Conservation (phyloP, 2,797 vertebrate species). For the Anguilla obscura region DNA sequence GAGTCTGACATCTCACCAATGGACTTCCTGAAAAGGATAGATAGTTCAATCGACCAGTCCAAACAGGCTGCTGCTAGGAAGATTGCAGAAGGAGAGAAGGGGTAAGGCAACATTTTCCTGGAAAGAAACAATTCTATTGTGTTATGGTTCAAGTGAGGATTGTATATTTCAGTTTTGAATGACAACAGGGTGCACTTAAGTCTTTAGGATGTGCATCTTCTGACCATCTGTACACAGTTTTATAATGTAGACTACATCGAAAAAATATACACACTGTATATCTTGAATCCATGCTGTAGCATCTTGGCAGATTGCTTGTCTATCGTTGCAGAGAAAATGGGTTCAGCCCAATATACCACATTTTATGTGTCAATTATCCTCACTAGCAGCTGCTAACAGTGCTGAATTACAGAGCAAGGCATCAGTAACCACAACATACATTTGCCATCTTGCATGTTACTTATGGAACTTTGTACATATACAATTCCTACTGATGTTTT, state of each 20-base stretch:
- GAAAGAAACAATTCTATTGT: not conserved
- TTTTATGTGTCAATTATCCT: not conserved
- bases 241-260: not conserved
- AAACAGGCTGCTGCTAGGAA: slow-evolving; percentile 80
- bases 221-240: not conserved
- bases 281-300: not conserved
- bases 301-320: not conserved
- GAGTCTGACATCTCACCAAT: slow-evolving; percentile 68
- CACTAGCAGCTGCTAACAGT: not conserved
- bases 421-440: not conserved
- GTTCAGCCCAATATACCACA: not conserved
- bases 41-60: slow-evolving; percentile 80
- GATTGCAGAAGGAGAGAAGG: slow-evolving; percentile 62
- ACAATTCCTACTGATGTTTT: not conserved
- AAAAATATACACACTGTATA: too few relatives aligned
- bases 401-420: not conserved
- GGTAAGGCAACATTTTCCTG: slow-evolving; percentile 54
- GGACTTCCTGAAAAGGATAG: slow-evolving; percentile 84
- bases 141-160: not conserved
- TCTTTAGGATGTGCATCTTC: not conserved
- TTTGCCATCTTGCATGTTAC: not conserved
- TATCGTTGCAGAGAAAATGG: not conserved
- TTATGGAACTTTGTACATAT: not conserved
- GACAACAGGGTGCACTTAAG: not conserved
- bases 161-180: not conserved